Evolutionary conservation across 2,797 vertebrate genomes (phyloP), one percentile per base, ranked within the genome.

Genomic region (Rachycentron canadum): DNA sequence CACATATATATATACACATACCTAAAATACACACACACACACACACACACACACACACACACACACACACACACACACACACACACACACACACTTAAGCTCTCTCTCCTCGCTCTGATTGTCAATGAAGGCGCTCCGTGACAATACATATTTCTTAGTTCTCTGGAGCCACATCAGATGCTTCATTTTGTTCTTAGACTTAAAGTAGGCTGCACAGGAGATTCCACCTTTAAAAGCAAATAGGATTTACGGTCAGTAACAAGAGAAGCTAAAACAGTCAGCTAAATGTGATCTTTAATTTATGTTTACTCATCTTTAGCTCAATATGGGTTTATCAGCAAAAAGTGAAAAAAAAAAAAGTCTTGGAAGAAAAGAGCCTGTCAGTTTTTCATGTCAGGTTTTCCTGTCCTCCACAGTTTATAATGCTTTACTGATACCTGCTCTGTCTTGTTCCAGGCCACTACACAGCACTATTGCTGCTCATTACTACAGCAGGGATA

Each of bases 81-180:
- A 41, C 2, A 49, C 47, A 69, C 25, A 19, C 62, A 70, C 36
- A 50, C 38, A 25, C 45, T 30, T 45, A 81, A 74, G 71, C 55
- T 47, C 50, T 66, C 34, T 58, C 38, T 61, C 38, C 63, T 84
- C 23, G 25, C 76, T 77, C 76, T 87, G 83, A 79, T 78, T 88
- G 79, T 73, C 81, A 83, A 30, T 78, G 61, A 81, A 75, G 67
- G 50, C 0, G 25, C 12, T 81, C 66, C 17, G 43, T 87, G 86
- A 79, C 16, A 19, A 50, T 6, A 71, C 74, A 84, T 87, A 78
- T 84, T 49, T 70, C 71, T 71, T 47, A 36, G 36, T 50, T 83
- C 59, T 73, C 43, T 67, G 52, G 55, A 36, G 69, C 32, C 49
- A 67, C 57, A 55, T 79, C 62, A 45, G 49, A 50, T 28, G 47